These are phyloP conservation scores for Pangasianodon hypophthalmus DNA, from an alignment of 2,113 vertebrate species.

Conservation along the genomic window DNA sequence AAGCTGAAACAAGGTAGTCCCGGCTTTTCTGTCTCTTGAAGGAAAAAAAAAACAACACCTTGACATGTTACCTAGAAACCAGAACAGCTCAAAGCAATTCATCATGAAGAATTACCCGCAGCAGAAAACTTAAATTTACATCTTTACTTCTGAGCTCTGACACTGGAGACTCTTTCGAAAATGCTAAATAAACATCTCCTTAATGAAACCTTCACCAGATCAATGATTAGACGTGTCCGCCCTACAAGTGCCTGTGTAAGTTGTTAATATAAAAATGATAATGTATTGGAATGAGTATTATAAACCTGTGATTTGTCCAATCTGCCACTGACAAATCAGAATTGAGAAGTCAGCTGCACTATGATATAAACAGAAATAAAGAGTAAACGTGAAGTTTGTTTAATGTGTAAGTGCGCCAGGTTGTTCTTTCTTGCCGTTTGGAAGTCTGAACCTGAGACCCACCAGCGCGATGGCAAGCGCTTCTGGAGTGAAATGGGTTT, in stretches of 20 bases:
- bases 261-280: not conserved
- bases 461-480: constrained; percentile 54
- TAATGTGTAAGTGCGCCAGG: not conserved
- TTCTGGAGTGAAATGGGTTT: constrained; percentile 71
- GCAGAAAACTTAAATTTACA: not conserved
- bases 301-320: not conserved
- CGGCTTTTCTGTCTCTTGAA: not conserved
- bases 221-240: too few relatives aligned
- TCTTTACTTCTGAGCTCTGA: not conserved
- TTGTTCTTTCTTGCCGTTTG: constrained; percentile 11
- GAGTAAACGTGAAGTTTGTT: not conserved
- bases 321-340: not conserved
- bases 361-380: not conserved
- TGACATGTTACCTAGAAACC: too few relatives aligned
- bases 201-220: too few relatives aligned
- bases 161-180: too few relatives aligned
- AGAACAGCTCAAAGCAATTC: not conserved
- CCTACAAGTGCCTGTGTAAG: not conserved
- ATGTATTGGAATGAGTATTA: not conserved
- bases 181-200: too few relatives aligned
- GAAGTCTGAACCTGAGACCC: constrained; percentile 37
- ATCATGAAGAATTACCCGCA: not conserved
- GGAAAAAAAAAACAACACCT: not conserved
- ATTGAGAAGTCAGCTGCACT: not conserved
- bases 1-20: not conserved